phyloP scores from a whole-genome alignment of 2,797 vertebrate genomes.

The Leptatherina wallacei region DNA sequence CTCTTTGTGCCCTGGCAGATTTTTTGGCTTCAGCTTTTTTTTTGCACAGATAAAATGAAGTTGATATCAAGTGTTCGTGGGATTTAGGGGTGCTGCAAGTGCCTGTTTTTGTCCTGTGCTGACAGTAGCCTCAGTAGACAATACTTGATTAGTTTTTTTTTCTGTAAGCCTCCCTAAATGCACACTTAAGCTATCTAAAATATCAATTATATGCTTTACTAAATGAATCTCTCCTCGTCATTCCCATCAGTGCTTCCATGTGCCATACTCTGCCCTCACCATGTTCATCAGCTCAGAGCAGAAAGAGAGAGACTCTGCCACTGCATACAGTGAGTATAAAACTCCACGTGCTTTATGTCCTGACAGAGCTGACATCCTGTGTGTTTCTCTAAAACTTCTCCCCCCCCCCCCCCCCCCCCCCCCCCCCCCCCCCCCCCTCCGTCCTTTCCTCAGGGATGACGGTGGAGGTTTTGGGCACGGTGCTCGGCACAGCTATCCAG shows the following conservation, averaged over 20 bases:
- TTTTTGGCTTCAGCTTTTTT: background rate
- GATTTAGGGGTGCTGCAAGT: too few relatives aligned
- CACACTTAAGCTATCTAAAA: background rate
- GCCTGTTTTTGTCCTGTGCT: background rate
- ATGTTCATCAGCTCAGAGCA: constrained; percentile 99
- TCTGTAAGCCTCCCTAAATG: background rate
- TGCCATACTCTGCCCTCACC: constrained; percentile 97
- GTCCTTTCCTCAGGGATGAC: constrained; percentile 89
- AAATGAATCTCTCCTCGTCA: background rate
- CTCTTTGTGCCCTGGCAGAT: background rate
- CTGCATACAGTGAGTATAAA: constrained; percentile 91
- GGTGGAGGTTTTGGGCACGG: constrained; percentile 92
- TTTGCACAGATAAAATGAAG: background rate
- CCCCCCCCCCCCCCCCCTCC: background rate
- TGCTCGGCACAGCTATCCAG: constrained; percentile 94
- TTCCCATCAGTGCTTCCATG: constrained; percentile 92
- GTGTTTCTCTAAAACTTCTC: background rate
- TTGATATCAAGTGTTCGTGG: background rate
- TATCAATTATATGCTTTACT: background rate
- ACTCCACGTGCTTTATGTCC: background rate
- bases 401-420: background rate
- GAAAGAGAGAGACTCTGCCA: constrained; percentile 95
- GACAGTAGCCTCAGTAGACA: background rate
- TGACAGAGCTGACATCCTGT: background rate
- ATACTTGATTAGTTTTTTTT: background rate